Conservation (phyloP, 1,140 invertebrate species). For the Achatina immaculata region DNA sequence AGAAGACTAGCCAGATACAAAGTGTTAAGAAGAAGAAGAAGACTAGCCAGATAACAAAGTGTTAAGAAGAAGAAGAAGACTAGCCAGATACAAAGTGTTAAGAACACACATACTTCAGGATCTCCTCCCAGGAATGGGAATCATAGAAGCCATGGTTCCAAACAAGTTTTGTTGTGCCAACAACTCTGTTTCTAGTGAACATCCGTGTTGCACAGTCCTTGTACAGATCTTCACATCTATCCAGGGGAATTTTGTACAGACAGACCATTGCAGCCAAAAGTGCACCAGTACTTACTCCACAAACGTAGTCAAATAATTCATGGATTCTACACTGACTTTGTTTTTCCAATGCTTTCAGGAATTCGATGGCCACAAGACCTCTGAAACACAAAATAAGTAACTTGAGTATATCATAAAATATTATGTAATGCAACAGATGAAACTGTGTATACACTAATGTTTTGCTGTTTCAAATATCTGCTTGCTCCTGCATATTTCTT, state of each 20-base stretch:
- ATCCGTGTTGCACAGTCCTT: constrained; percentile 79
- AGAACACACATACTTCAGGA: constrained; percentile 75
- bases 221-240: constrained; percentile 79
- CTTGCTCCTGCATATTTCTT: too few relatives aligned
- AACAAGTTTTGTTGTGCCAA: constrained; percentile 84
- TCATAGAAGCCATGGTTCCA: constrained; percentile 93
- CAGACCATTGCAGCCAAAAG: constrained; percentile 70
- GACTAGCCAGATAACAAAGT: too few relatives aligned
- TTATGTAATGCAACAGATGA: neutral
- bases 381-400: constrained; percentile 70
- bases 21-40: too few relatives aligned
- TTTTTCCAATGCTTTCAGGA: constrained; percentile 82
- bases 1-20: too few relatives aligned
- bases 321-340: constrained; percentile 73
- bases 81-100: too few relatives aligned
- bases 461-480: too few relatives aligned
- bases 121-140: constrained; percentile 85
- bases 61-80: too few relatives aligned
- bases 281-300: constrained; percentile 89
- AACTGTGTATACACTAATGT: too few relatives aligned
- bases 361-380: constrained; percentile 85
- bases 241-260: constrained; percentile 73
- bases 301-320: constrained; percentile 87
- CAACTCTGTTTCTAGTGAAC: constrained; percentile 80
- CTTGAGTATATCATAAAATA: neutral